A percentile compares a stretch with the other conserved stretches of the same genome.
These are phyloP conservation scores for Charanyca ferruginea DNA, from an alignment of 2,888 invertebrate genomes.

Conservation along the genomic window DNA sequence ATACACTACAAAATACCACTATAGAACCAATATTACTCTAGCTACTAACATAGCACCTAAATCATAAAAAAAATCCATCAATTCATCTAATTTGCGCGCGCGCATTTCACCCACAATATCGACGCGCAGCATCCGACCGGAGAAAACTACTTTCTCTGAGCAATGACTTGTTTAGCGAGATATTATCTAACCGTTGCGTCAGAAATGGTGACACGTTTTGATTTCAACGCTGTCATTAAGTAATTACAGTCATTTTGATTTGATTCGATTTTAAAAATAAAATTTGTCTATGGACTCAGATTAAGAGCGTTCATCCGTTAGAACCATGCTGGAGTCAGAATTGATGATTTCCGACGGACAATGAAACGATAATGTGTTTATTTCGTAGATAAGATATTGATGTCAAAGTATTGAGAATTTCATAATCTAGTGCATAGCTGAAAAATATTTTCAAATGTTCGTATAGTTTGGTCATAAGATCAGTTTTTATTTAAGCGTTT, in stretches of 20 bases:
- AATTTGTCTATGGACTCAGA: neutral
- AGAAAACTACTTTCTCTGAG: constrained; percentile 66
- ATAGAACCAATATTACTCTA: neutral
- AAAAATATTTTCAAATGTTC: too few relatives aligned
- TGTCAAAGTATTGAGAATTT: too few relatives aligned
- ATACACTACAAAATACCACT: neutral
- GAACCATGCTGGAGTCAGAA: too few relatives aligned
- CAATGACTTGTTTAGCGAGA: constrained; percentile 65
- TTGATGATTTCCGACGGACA: too few relatives aligned
- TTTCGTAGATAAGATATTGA: too few relatives aligned
- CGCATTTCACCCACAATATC: constrained; percentile 54
- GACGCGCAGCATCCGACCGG: constrained; percentile 70
- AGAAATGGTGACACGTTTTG: constrained; percentile 32
- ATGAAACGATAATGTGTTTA: too few relatives aligned
- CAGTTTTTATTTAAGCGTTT: too few relatives aligned
- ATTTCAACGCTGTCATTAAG: constrained; percentile 44
- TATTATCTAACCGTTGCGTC: constrained; percentile 65
- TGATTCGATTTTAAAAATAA: neutral
- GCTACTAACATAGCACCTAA: neutral
- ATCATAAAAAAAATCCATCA: constrained; percentile 12
- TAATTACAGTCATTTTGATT: constrained; percentile 24
- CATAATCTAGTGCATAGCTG: too few relatives aligned
- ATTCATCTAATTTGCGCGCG: constrained; percentile 40
- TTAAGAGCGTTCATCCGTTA: too few relatives aligned
- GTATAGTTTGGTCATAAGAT: too few relatives aligned